Conservation (phyloP, 2,888 invertebrate genomes). For the Ophion costatus region DNA sequence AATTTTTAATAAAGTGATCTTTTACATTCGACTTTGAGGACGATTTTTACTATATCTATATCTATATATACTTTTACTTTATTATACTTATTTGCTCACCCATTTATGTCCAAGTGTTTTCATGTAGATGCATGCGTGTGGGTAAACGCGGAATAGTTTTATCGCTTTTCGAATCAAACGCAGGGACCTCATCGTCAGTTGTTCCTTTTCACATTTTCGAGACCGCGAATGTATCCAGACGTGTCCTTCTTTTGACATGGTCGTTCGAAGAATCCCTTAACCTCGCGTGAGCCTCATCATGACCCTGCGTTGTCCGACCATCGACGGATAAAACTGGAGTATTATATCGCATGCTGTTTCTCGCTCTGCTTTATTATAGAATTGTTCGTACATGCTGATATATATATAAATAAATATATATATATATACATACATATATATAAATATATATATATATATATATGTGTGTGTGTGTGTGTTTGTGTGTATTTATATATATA, state of each 20-base stretch:
- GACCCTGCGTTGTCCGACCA: conserved; percentile 53
- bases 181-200: conserved; percentile 33
- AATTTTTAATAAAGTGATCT: too few relatives aligned
- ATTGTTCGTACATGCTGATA: conserved; percentile 10
- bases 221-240: background rate
- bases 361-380: conserved; percentile 25
- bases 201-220: conserved; percentile 29
- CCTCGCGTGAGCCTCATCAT: conserved; percentile 43
- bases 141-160: conserved; percentile 17
- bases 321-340: conserved; percentile 54
- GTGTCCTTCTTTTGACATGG: conserved; percentile 17
- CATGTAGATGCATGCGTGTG: background rate
- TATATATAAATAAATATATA: background rate
- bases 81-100: too few relatives aligned
- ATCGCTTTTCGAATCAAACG: conserved; percentile 58
- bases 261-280: conserved; percentile 47
- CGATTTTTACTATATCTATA: too few relatives aligned
- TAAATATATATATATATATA: conserved; percentile 3
- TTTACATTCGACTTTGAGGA: too few relatives aligned
- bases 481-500: conserved; percentile 3
- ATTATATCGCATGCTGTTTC: conserved; percentile 24
- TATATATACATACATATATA: conserved; percentile 17
- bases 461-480: too few relatives aligned
- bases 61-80: too few relatives aligned
- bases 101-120: too few relatives aligned